A percentile compares a stretch with the other conserved stretches of the same genome.
phyloP scores from a whole-genome alignment of 2,888 invertebrate species.

The Thymelicus lineola region DNA sequence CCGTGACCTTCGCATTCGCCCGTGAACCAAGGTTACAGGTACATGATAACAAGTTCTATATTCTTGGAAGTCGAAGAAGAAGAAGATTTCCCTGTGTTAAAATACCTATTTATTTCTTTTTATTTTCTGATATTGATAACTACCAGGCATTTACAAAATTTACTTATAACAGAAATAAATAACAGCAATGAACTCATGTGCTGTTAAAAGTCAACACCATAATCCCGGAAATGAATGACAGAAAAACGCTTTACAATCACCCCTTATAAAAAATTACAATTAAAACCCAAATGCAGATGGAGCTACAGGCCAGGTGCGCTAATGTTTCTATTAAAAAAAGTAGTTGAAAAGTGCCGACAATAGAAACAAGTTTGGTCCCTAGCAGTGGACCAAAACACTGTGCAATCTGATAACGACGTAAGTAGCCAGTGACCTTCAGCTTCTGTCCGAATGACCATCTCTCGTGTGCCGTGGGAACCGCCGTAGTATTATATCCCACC shows the following conservation, averaged over 20 bases:
- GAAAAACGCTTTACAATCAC: no score
- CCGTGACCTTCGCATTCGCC: constrained; percentile 17
- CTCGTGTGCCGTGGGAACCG: constrained; percentile 17
- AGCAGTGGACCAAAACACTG: neutral
- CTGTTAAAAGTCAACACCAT: no score
- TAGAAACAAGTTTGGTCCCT: constrained; percentile 13
- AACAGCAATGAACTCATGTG: no score
- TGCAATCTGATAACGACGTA: neutral
- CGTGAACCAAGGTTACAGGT: neutral
- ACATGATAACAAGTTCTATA: neutral
- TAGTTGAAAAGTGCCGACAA: neutral
- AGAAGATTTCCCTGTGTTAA: neutral
- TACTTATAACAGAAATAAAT: no score
- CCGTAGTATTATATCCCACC: neutral
- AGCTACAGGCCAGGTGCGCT: no score
- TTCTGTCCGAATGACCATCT: constrained; percentile 26
- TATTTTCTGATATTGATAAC: no score
- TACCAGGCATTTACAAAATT: no score
- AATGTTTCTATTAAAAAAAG: no score
- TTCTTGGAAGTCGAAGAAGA: constrained; percentile 12
- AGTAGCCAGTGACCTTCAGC: neutral
- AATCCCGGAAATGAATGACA: no score
- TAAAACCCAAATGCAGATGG: no score
- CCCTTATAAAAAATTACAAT: no score
- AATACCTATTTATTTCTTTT: neutral